Conservation (phyloP, 2,888 invertebrate genomes). For the Macroteleia sp. region DNA sequence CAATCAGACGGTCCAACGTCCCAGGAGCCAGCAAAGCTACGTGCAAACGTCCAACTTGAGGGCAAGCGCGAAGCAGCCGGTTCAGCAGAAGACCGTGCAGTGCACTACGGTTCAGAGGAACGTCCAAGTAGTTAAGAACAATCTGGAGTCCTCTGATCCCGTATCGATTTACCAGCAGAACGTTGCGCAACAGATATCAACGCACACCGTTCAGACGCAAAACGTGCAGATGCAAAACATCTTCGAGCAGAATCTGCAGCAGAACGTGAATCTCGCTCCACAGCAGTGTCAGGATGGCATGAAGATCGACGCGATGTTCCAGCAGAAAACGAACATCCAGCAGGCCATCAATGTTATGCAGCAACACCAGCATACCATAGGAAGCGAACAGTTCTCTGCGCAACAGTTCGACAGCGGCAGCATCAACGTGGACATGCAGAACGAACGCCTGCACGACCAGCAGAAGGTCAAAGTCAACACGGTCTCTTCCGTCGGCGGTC, state of each 20-base stretch:
- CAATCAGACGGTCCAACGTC: constrained; percentile 55
- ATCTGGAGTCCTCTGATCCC: constrained; percentile 65
- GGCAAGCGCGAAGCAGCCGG: constrained; percentile 66
- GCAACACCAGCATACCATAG: constrained; percentile 59
- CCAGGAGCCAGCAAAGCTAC: constrained; percentile 53
- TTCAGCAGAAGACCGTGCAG: constrained; percentile 64
- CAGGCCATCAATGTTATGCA: constrained; percentile 77
- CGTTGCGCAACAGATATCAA: constrained; percentile 76
- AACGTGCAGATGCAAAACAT: constrained; percentile 77
- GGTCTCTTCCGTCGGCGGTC: constrained; percentile 65
- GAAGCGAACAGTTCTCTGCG: constrained; percentile 14
- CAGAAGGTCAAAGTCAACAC: constrained; percentile 67
- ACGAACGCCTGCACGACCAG: constrained; percentile 67
- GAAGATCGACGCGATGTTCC: constrained; percentile 70
- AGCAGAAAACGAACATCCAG: constrained; percentile 74
- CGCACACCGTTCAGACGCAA: constrained; percentile 78
- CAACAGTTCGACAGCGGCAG: constrained; percentile 40
- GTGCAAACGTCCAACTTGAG: constrained; percentile 61
- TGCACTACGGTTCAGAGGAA: constrained; percentile 71
- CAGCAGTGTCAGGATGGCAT: constrained; percentile 62
- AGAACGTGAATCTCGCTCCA: constrained; percentile 62
- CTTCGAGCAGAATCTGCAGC: constrained; percentile 79
- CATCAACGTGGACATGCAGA: constrained; percentile 66
- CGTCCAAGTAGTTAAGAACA: constrained; percentile 74
- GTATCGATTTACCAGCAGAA: constrained; percentile 75